Evolutionary conservation across 2,113 vertebrate genomes (phyloP).

Genomic region (Pitta sordida): DNA sequence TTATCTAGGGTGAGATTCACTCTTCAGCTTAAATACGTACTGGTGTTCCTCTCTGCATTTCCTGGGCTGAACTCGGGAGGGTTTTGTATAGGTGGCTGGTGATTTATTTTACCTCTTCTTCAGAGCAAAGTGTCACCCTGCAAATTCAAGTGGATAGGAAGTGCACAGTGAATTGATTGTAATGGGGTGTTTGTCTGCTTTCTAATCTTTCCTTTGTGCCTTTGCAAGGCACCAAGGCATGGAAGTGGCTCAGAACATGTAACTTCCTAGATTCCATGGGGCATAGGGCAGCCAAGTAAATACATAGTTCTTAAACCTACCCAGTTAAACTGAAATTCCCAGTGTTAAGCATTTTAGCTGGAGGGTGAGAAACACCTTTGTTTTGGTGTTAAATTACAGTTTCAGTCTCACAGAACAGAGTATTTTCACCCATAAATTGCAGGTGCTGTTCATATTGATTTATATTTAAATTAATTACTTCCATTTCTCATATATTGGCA

Average conservation of each 20-base stretch:
- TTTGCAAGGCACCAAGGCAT: background rate
- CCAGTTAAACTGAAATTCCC: background rate
- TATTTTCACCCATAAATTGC: background rate
- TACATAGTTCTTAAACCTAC: background rate
- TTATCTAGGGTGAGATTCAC: background rate
- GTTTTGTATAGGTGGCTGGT: background rate
- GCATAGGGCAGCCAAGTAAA: background rate
- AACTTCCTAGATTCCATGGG: background rate
- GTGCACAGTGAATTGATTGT: background rate
- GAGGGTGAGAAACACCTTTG: background rate
- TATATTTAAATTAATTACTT: background rate
- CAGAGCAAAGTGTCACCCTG: background rate
- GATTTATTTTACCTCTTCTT: background rate
- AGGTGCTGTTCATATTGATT: background rate
- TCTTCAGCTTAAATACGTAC: background rate
- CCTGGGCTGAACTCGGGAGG: background rate
- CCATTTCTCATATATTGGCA: background rate
- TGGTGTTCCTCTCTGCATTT: background rate
- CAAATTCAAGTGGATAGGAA: background rate
- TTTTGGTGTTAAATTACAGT: background rate
- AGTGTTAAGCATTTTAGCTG: background rate
- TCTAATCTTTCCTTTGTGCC: background rate
- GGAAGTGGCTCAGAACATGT: background rate
- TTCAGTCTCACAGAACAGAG: background rate
- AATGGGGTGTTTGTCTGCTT: background rate